Evolutionary conservation across 2,888 invertebrate genomes (phyloP), one percentile per base, ranked within the genome.

Genomic region (Darwinula stevensoni): DNA sequence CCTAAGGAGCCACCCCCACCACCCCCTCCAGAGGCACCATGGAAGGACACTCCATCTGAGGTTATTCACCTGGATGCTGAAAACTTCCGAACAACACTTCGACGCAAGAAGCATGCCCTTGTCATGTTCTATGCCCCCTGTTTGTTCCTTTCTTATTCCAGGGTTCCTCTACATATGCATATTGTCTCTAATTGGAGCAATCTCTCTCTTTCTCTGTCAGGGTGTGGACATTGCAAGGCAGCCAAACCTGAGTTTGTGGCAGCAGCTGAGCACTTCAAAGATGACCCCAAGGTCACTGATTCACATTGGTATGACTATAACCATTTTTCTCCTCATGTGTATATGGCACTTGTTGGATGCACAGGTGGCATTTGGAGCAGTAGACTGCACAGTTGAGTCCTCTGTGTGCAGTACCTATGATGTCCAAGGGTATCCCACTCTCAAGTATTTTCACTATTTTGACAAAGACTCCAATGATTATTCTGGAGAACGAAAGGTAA

Each of bases 41-140:
- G 82, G 80, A 47, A 47, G 12, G 73, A 75, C 36, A 66, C 69
- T 39, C 62, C 63, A 41, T 62, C 65, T 2, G 59, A 69, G 40
- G 75, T 84, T 29, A 58, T 70, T 28, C 78, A 80, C 53, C 59
- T 80, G 32, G 62, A 60, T 40, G 62, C 68, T 28, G 61, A 67
- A 35, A 64, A 54, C 36, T 80, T 78, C 52, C 66, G 68, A 42
- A 48, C 61, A 29, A 61, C 67, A 31, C 56, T 82, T 27, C 72
- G 73, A 47, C 74, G 74, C 49, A 69, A 76, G 52, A 78, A 76
- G 44, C 76, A 82, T 51, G 72, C 69, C 2, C 46, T 84, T 31
- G 67, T 80, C 35, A 78, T 82, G 68, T 84, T 82, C 52, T 82
- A 82, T 50, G 80, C 82, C 0, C 82, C 82, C 9, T 84, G 80